Percentiles rank a stretch among this genome's conserved stretches.
Conservation (phyloP, 2,888 invertebrate genomes). For the Gymnosoma rotundatum region DNA sequence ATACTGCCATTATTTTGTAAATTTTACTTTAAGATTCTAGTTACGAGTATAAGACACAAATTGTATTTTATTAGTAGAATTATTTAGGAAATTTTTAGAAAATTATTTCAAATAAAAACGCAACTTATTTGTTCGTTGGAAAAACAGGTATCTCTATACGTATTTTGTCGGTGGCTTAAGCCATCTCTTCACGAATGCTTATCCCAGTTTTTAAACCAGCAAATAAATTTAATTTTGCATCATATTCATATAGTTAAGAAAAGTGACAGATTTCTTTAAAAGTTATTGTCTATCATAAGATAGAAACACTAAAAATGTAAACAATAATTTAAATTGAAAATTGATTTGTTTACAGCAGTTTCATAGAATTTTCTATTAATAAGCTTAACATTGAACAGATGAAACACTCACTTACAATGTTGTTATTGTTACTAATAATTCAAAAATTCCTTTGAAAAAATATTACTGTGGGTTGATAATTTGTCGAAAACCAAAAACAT, state of each 20-base stretch:
- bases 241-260: slow-evolving; percentile 8
- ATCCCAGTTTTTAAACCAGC: too few species aligned
- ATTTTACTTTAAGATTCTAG: too few species aligned
- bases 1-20: too few species aligned
- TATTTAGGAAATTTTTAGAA: too few species aligned
- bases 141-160: too few species aligned
- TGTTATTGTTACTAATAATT: slow-evolving; percentile 17
- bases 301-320: slow-evolving; percentile 29
- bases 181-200: too few species aligned
- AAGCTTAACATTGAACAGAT: slow-evolving; percentile 32
- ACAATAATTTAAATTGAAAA: neutral
- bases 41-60: too few species aligned
- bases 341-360: slow-evolving; percentile 38
- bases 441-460: slow-evolving; percentile 14
- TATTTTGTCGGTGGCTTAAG: too few species aligned
- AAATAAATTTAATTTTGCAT: slow-evolving; percentile 29
- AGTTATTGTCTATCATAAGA: slow-evolving; percentile 38
- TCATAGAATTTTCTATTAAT: slow-evolving; percentile 2
- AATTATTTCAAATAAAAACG: too few species aligned
- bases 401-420: slow-evolving; percentile 14
- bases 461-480: slow-evolving; percentile 47
- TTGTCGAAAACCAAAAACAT: slow-evolving; percentile 44
- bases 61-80: too few species aligned
- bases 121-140: too few species aligned
- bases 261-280: slow-evolving; percentile 59